Conservation (phyloP, 2,797 vertebrate species). For the Gymnothorax javanicus region DNA sequence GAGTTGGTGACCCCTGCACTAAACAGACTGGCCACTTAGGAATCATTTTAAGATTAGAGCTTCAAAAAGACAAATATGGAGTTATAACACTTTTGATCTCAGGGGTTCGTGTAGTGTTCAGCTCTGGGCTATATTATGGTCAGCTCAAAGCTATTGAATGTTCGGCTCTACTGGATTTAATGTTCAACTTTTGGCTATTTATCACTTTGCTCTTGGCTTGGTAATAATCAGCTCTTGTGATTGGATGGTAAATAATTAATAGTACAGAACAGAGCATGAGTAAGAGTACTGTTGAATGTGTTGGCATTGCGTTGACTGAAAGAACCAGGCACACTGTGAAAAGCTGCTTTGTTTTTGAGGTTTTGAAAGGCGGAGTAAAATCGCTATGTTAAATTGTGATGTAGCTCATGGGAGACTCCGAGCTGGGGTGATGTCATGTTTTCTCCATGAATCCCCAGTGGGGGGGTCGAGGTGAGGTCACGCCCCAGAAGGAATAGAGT, state of each 20-base stretch:
- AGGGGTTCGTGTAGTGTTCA: too few species aligned
- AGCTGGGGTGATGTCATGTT: constrained; percentile 59
- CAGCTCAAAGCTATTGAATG: not conserved
- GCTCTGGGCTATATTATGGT: not conserved
- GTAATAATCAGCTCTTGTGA: not conserved
- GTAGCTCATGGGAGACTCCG: constrained; percentile 54
- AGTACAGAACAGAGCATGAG: not conserved
- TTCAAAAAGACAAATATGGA: too few species aligned
- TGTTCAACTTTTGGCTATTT: not conserved
- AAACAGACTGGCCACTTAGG: too few species aligned
- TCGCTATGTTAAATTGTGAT: constrained; percentile 58
- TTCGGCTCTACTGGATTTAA: not conserved
- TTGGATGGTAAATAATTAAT: not conserved
- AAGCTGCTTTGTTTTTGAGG: constrained; percentile 59
- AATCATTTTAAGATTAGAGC: too few species aligned
- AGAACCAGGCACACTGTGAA: constrained; percentile 42
- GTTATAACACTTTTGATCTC: too few species aligned
- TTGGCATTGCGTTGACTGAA: not conserved
- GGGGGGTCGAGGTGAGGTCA: constrained; percentile 43
- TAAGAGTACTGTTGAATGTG: constrained; percentile 3
- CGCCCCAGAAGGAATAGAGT: constrained; percentile 45
- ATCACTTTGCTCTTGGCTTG: not conserved
- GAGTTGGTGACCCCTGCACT: too few species aligned
- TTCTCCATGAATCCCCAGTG: constrained; percentile 32
- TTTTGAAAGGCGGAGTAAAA: constrained; percentile 56